A percentile compares a stretch with the other conserved stretches of the same genome.
These are phyloP conservation scores for Gambusia affinis DNA, from an alignment of 2,113 vertebrate species.

Conservation along the genomic window DNA sequence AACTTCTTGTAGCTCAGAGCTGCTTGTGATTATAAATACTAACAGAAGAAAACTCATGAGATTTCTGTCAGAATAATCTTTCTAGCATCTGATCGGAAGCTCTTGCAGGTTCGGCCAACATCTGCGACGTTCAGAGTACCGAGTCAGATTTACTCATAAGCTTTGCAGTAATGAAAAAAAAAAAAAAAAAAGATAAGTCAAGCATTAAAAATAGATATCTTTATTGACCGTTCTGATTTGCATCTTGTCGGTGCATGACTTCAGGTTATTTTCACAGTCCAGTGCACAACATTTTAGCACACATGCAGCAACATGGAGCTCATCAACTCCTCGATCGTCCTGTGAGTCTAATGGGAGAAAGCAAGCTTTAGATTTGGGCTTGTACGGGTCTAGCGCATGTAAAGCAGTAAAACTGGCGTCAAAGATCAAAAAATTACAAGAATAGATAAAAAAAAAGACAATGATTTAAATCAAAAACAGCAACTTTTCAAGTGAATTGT, in stretches of 20 bases:
- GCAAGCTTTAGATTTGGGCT: neutral
- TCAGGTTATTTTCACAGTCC: constrained; percentile 27
- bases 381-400: neutral
- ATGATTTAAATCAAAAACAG: constrained; percentile 4
- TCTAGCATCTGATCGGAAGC: neutral
- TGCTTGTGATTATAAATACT: no score
- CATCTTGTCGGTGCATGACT: constrained; percentile 42
- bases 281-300: constrained; percentile 32
- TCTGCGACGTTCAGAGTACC: neutral
- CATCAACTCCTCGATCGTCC: constrained; percentile 1
- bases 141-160: neutral
- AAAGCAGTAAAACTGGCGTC: neutral
- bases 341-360: constrained; percentile 19
- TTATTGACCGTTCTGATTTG: constrained; percentile 61
- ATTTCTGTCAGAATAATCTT: neutral
- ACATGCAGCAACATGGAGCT: constrained; percentile 48
- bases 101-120: neutral
- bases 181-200: constrained; percentile 12
- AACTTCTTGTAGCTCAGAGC: no score
- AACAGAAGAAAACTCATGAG: no score
- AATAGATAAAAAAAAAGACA: neutral
- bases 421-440: constrained; percentile 1
- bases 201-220: constrained; percentile 65
- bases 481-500: constrained; percentile 24
- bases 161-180: neutral